Evolutionary conservation across 2,797 vertebrate species (phyloP).

Genomic region (Knipowitschia caucasica): DNA sequence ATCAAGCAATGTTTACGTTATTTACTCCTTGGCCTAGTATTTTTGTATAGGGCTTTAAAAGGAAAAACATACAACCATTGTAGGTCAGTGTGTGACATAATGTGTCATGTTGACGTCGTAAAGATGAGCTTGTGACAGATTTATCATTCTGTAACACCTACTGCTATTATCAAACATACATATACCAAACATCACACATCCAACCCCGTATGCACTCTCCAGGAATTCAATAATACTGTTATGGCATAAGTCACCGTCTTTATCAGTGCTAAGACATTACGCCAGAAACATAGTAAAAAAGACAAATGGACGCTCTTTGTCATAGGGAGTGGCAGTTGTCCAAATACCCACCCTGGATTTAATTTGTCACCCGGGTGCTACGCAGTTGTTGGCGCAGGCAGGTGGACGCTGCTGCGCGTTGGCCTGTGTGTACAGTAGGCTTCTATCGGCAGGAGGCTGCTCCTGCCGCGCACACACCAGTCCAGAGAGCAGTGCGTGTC

Average conservation of each 20-base stretch:
- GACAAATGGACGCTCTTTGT: constrained; percentile 3
- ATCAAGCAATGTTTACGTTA: no score
- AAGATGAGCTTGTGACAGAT: neutral
- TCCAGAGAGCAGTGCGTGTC: constrained; percentile 34
- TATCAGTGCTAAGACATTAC: neutral
- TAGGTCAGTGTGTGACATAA: neutral
- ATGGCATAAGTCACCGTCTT: constrained; percentile 7
- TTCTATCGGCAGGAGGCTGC: neutral
- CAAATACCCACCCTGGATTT: neutral
- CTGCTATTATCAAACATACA: neutral
- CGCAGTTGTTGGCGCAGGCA: neutral
- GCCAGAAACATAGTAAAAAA: constrained; percentile 4
- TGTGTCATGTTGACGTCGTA: neutral
- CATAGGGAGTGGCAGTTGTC: constrained; percentile 1
- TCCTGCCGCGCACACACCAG: constrained; percentile 15
- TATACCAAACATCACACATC: neutral
- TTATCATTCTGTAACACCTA: neutral
- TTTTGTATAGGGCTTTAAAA: neutral
- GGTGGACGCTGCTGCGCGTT: constrained; percentile 2
- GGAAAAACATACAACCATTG: neutral
- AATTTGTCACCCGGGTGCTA: neutral
- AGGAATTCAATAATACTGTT: neutral
- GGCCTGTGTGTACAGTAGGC: neutral
- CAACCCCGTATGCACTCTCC: neutral
- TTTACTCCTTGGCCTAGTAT: no score